These are phyloP conservation scores for Parauchenoglanis ngamensis DNA, from an alignment of 2,797 vertebrate genomes.

Conservation along the genomic window DNA sequence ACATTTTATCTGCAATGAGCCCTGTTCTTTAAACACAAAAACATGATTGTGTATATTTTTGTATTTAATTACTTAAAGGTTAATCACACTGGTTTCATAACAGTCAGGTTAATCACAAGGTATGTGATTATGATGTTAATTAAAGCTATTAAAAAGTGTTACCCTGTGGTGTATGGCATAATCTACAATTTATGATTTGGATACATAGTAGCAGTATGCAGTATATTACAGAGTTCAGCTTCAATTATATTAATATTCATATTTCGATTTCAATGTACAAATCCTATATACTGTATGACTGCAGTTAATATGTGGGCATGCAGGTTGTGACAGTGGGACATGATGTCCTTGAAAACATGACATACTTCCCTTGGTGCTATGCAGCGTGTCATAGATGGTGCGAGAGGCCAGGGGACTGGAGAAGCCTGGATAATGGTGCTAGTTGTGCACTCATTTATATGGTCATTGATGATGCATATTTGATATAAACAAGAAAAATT, in stretches of 20 bases:
- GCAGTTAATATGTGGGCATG: background rate
- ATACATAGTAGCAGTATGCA: background rate
- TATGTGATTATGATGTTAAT: background rate
- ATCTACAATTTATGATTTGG: background rate
- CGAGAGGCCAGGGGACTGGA: background rate
- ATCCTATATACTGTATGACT: background rate
- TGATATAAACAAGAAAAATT: background rate
- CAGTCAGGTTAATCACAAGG: background rate
- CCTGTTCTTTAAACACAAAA: background rate
- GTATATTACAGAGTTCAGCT: background rate
- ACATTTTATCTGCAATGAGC: background rate
- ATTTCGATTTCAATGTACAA: background rate
- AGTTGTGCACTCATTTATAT: constrained; percentile 8
- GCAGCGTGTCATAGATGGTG: background rate
- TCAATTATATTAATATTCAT: background rate
- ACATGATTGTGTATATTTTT: background rate
- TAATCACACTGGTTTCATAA: background rate
- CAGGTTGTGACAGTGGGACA: background rate
- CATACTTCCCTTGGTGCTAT: constrained; percentile 1
- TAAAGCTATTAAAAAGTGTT: background rate
- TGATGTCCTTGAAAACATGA: constrained; percentile 6
- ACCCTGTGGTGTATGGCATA: background rate
- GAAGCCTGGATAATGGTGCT: background rate
- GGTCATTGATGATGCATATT: background rate
- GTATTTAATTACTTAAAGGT: background rate